phyloP scores from a whole-genome alignment of 2,888 invertebrate species.

The Cheilosia soror region DNA sequence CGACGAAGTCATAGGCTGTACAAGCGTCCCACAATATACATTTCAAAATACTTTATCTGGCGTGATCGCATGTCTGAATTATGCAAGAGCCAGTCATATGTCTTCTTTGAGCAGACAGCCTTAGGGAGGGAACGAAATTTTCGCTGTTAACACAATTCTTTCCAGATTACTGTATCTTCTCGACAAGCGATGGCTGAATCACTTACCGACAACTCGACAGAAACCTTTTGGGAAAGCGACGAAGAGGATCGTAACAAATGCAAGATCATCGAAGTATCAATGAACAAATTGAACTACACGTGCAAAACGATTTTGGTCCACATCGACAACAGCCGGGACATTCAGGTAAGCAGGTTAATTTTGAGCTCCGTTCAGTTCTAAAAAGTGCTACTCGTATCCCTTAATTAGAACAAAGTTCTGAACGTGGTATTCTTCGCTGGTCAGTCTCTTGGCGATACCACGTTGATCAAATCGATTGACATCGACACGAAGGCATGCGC shows the following conservation, averaged over 20 bases:
- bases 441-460: slow-evolving; percentile 91
- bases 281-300: slow-evolving; percentile 85
- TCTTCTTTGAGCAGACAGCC: too few relatives aligned
- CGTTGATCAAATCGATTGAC: slow-evolving; percentile 92
- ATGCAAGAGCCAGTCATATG: too few relatives aligned
- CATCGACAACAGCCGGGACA: slow-evolving; percentile 96
- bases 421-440: slow-evolving; percentile 94
- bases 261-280: slow-evolving; percentile 91
- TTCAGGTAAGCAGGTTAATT: slow-evolving; percentile 87
- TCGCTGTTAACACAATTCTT: neutral
- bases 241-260: slow-evolving; percentile 98
- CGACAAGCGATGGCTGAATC: slow-evolving; percentile 97
- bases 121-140: neutral
- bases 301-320: slow-evolving; percentile 90
- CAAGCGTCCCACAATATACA: too few relatives aligned
- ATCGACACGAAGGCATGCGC: slow-evolving; percentile 93
- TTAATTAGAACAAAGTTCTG: slow-evolving; percentile 92
- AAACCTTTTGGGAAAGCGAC: slow-evolving; percentile 99
- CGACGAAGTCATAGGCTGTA: too few relatives aligned
- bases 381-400: neutral
- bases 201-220: slow-evolving; percentile 96
- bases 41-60: too few relatives aligned
- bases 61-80: too few relatives aligned
- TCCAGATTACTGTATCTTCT: slow-evolving; percentile 93
- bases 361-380: neutral